A percentile compares a stretch with the other conserved stretches of the same genome.
Conservation (phyloP, 2,797 vertebrate species). For the Acipenser ruthenus region DNA sequence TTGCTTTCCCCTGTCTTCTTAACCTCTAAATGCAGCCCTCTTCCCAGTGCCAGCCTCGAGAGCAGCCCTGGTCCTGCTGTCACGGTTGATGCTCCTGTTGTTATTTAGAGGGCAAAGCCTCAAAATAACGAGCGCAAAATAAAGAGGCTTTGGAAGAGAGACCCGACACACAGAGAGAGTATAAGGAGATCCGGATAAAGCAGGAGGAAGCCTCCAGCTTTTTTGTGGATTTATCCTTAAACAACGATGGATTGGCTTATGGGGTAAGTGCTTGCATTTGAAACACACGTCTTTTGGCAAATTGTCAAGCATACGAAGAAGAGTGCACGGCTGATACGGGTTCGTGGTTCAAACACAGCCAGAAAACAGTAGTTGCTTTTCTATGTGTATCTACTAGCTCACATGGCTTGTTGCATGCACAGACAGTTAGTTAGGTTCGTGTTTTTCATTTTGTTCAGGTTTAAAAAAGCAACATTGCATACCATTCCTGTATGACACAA, state of each 20-base stretch:
- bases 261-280: constrained; percentile 71
- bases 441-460: too few species aligned
- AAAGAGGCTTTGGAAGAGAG: constrained; percentile 9
- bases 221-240: constrained; percentile 50
- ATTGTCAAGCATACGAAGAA: too few species aligned
- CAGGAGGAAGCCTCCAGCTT: constrained; percentile 47
- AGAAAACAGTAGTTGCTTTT: too few species aligned
- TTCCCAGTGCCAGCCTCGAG: constrained; percentile 33
- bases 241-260: constrained; percentile 89
- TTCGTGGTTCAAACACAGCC: too few species aligned
- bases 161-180: constrained; percentile 31
- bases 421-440: too few species aligned
- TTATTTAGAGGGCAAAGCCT: constrained; percentile 21
- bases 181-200: constrained; percentile 27
- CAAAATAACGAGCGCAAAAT: constrained; percentile 1
- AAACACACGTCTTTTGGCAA: too few species aligned
- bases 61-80: constrained; percentile 20
- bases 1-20: constrained; percentile 25
- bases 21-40: constrained; percentile 38
- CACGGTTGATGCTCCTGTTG: constrained; percentile 26
- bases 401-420: too few species aligned
- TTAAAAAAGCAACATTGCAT: too few species aligned
- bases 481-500: too few species aligned
- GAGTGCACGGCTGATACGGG: too few species aligned
- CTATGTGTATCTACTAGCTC: too few species aligned